Base-by-base conservation (phyloP, 2,888 invertebrate species). In the Troides helena region DNA sequence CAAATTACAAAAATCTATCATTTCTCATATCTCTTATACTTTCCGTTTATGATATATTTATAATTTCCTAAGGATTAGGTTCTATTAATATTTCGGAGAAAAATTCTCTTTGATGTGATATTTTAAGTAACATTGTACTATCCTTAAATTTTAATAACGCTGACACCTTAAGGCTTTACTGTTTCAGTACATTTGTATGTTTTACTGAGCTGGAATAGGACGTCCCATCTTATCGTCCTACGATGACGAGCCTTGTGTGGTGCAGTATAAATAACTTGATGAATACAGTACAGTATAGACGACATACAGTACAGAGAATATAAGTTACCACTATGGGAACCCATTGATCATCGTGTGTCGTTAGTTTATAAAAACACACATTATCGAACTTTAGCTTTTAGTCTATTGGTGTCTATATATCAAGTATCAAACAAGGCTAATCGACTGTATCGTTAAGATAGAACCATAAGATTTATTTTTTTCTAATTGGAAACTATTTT, bases 101-200 rank as follows among this genome's bases (percentile, higher is more conserved):
- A 78, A 82, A 84, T 82, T 84, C 80, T 84, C 79, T 83, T 79
- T 78, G 84, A 85, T 89, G 89, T 89, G 89, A 89, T 89, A 89
- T 89, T 89, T 88, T 88, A 83, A 80, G 85, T 88, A 88, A 86
- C 81, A 78, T 75, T 74, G 74, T 74, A 74, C 73, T 81, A 80
- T 78, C 77, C 61, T 43, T 65, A 67, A 61, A 71, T 75, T 75
- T 70, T 70, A 66, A 69, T 58, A 70, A 70, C 68, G 63, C 63
- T 65, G 60, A 65, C 57, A 61, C 30, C 61, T 57, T 65, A 56
- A n/a, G 53, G 50, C 65, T 61, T 43, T 61, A 53, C 61, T 65
- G 61, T 60, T 67, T 68, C 56, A 65, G 18, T 53, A 18, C 1
- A 53, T 53, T 17, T 53, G 4, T 50, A 4, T 53, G 18, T 53